Evolutionary conservation across 2,797 vertebrate genomes (phyloP).

Genomic region (Margarornis squamiger): DNA sequence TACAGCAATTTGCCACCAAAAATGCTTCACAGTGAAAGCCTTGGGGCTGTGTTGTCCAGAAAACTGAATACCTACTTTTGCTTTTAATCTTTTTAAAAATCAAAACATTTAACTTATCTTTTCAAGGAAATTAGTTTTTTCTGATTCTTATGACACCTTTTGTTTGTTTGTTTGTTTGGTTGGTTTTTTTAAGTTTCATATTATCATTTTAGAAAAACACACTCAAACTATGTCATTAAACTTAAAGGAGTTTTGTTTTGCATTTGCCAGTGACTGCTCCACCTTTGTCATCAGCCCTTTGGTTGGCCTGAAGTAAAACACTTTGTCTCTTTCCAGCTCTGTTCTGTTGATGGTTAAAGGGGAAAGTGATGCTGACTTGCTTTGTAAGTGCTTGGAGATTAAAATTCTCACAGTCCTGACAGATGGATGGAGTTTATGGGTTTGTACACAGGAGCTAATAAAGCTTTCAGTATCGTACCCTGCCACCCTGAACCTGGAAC

Average conservation of each 20-base stretch:
- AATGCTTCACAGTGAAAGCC: neutral
- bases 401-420: neutral
- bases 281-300: neutral
- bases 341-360: neutral
- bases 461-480: neutral
- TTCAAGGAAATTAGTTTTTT: neutral
- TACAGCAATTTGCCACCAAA: neutral
- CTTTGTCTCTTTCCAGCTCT: neutral
- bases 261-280: neutral
- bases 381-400: neutral
- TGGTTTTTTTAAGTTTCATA: neutral
- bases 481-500: neutral
- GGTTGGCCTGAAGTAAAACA: neutral
- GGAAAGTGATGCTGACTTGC: neutral
- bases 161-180: too few relatives aligned
- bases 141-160: neutral
- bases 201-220: neutral
- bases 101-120: neutral
- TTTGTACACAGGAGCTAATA: neutral
- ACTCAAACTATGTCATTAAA: neutral
- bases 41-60: neutral
- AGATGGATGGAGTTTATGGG: neutral
- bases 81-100: neutral
- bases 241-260: neutral
- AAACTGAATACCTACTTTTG: accelerated